Conservation (phyloP, 2,113 vertebrate genomes). For the Microtus oregoni region DNA sequence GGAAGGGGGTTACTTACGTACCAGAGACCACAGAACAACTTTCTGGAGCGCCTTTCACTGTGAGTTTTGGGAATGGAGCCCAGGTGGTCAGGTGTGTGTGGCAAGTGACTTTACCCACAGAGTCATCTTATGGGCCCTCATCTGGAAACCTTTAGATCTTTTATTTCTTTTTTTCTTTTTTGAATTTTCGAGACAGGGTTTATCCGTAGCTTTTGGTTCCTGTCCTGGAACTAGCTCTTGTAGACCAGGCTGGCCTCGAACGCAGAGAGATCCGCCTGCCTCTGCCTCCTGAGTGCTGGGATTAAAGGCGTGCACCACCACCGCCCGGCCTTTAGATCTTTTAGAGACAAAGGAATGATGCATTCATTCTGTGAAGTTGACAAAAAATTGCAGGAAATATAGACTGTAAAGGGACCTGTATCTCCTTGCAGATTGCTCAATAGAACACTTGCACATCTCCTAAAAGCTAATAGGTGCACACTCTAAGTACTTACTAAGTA, state of each 20-base stretch:
- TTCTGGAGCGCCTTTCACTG: not conserved
- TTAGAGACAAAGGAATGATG: not conserved
- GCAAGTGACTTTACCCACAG: not conserved
- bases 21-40: too few species aligned
- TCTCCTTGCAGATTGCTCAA: not conserved
- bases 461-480: not conserved
- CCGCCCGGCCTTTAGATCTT: too few species aligned
- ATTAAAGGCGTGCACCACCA: too few species aligned
- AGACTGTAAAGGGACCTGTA: not conserved
- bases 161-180: not conserved
- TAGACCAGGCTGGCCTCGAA: too few species aligned
- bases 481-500: constrained; percentile 37
- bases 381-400: not conserved
- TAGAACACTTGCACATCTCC: not conserved
- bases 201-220: too few species aligned
- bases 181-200: too few species aligned
- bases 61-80: not conserved
- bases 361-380: constrained; percentile 7
- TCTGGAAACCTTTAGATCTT: not conserved
- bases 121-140: not conserved
- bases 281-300: too few species aligned
- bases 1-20: not conserved
- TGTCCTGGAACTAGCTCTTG: too few species aligned
- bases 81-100: not conserved
- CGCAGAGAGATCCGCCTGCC: too few species aligned